Conservation (phyloP, 1,140 invertebrate species). For the Cylas formicarius region DNA sequence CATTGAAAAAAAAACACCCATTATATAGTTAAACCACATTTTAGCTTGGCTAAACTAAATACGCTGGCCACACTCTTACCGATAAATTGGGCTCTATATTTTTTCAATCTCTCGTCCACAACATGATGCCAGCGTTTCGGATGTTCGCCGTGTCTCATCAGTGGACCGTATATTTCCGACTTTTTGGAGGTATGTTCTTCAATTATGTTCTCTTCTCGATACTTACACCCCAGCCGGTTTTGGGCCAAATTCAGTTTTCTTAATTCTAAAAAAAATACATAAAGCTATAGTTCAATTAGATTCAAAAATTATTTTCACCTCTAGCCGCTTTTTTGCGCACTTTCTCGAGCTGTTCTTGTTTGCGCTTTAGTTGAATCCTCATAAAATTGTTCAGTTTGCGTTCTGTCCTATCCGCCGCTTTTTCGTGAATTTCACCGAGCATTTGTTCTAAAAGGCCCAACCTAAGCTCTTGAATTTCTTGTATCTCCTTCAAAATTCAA, state of each 20-base stretch:
- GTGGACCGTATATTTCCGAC: conserved; percentile 47
- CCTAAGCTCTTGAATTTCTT: conserved; percentile 51
- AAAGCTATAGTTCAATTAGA: too few species aligned
- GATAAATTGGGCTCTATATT: conserved; percentile 40
- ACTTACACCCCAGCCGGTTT: conserved; percentile 35
- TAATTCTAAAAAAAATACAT: conserved; percentile 44
- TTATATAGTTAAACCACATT: too few species aligned
- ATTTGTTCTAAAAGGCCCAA: conserved; percentile 47
- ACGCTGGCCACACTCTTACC: conserved; percentile 22
- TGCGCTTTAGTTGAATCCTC: conserved; percentile 41
- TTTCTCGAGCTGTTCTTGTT: conserved; percentile 42
- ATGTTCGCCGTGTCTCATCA: conserved; percentile 47
- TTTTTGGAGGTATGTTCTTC: conserved; percentile 42
- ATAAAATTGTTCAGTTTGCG: conserved; percentile 44
- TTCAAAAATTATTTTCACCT: conserved; percentile 31
- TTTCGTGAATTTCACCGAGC: conserved; percentile 36
- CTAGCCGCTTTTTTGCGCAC: conserved; percentile 43
- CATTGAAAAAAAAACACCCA: too few species aligned
- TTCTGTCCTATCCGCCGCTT: conserved; percentile 38
- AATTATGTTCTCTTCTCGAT: conserved; percentile 41
- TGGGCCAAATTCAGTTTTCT: conserved; percentile 48
- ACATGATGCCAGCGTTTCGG: conserved; percentile 44
- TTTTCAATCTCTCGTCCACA: conserved; percentile 43
- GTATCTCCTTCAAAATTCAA: conserved; percentile 49
- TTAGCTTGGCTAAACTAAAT: too few species aligned